These are phyloP conservation scores for Digitonthophagus gazella DNA, from an alignment of 2,888 invertebrate species.

Conservation along the genomic window DNA sequence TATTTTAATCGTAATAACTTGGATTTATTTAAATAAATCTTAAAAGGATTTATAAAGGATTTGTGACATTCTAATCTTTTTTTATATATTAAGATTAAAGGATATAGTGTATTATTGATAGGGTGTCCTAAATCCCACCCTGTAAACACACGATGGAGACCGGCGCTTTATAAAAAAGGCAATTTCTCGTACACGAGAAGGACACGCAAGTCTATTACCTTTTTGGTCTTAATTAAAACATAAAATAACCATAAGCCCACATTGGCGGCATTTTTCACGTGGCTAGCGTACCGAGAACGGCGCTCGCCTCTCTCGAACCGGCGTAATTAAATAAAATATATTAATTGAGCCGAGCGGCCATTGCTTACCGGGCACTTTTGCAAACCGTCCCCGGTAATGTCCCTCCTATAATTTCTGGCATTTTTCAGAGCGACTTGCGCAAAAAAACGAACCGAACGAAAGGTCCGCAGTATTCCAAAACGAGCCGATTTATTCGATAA, in stretches of 20 bases:
- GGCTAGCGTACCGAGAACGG: conserved; percentile 23
- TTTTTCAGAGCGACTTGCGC: background rate
- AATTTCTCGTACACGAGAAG: conserved; percentile 31
- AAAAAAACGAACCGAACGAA: too few relatives aligned
- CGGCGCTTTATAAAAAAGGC: conserved; percentile 28
- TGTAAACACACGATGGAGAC: background rate
- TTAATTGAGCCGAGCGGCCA: conserved; percentile 11
- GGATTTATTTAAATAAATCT: too few relatives aligned
- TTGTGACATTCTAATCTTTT: too few relatives aligned
- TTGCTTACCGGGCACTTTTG: background rate
- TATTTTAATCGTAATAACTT: too few relatives aligned
- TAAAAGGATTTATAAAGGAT: too few relatives aligned
- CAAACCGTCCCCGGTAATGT: background rate
- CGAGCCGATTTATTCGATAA: background rate
- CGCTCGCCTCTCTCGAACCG: background rate
- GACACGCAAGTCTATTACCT: conserved; percentile 42
- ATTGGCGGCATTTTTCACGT: conserved; percentile 34
- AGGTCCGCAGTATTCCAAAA: background rate
- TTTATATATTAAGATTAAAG: too few relatives aligned
- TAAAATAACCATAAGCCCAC: conserved; percentile 46
- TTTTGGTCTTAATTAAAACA: conserved; percentile 50
- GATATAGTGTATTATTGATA: conserved; percentile 7
- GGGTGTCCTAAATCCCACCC: background rate
- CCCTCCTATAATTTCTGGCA: background rate
- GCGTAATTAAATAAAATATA: conserved; percentile 15